Conservation (phyloP, 2,797 vertebrate genomes). For the Muscicapa striata region DNA sequence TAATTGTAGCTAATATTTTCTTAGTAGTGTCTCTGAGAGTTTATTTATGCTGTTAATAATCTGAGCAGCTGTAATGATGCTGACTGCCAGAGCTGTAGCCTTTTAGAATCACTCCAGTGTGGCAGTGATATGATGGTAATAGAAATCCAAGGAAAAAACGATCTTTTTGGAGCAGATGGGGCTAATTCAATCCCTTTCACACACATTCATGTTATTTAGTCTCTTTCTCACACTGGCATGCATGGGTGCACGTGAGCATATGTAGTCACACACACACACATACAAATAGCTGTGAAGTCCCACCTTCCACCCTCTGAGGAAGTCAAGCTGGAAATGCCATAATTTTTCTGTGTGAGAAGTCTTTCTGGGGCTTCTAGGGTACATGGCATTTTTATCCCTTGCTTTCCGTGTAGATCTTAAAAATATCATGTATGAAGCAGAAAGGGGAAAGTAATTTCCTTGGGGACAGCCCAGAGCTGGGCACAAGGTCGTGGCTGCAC, state of each 20-base stretch:
- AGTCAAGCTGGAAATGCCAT: not conserved
- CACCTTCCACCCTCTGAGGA: not conserved
- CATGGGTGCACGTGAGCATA: constrained; percentile 28
- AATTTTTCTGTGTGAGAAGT: not conserved
- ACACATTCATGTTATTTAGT: constrained; percentile 9
- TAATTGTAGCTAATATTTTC: constrained; percentile 61
- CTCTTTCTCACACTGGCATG: constrained; percentile 17
- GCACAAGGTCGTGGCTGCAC: not conserved
- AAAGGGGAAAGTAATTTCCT: not conserved
- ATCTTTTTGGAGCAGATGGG: constrained; percentile 24
- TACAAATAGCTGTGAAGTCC: constrained; percentile 18
- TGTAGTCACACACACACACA: not conserved
- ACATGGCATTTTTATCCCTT: not conserved
- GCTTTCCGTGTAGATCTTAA: not conserved
- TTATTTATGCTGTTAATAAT: constrained; percentile 68
- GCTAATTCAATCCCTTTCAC: constrained; percentile 44
- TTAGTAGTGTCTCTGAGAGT: constrained; percentile 66
- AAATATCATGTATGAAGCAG: not conserved
- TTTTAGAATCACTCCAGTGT: constrained; percentile 44
- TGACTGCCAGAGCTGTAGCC: constrained; percentile 35
- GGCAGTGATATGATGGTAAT: not conserved
- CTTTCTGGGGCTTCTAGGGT: not conserved
- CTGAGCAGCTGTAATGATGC: constrained; percentile 48
- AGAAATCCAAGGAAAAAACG: constrained; percentile 5
- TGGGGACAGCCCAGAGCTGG: not conserved